Evolutionary conservation across 1,140 invertebrate species (phyloP), one percentile per base, ranked within the genome.

Genomic region (Euschistus heros): DNA sequence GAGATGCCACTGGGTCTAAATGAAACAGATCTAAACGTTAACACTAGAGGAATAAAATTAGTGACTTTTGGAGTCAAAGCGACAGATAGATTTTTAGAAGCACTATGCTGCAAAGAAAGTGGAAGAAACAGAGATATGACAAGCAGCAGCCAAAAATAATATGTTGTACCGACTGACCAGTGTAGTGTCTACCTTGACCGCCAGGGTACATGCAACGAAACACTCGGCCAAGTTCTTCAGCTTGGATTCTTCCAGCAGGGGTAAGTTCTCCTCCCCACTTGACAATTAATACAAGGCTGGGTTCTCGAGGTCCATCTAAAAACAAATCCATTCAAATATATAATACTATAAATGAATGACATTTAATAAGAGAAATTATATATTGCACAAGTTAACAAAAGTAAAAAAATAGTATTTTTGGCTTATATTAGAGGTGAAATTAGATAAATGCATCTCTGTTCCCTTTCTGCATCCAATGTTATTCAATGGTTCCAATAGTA

Each of bases 211-310:
- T 96, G 82, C 95, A 98, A 62, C 97, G 84, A 79, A 99, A 99
- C 72, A 98, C 95, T 69, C 94, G 83, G 5, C 97, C 97, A 33
- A 99, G 76, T 76, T 98, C 94, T 79, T 98, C 96, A 2, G 97
- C 96, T 79, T 98, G 95, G 27, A 96, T 89, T 64, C 92, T 82
- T 18, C 97, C 97, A 0, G 94, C 94, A 1, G 96, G 94, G n/a
- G 97, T 99, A 70, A 99, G 76, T 78, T 99, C 97, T 37, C 97
- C 97, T 64, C 97, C 97, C 97, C 97, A 99, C 80, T 99, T 99
- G 30, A 99, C 78, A 69, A 99, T 98, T 44, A 99, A 78, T 17
- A 98, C 89, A 52, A 97, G 76, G 0, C 92, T 94, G 2, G 92
- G 93, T 71, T 94, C 91, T 52, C 86, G 86, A 2, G 87, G 84